Base-by-base conservation (phyloP, 1,140 invertebrate genomes). In the Aphaenogaster rudis region DNA sequence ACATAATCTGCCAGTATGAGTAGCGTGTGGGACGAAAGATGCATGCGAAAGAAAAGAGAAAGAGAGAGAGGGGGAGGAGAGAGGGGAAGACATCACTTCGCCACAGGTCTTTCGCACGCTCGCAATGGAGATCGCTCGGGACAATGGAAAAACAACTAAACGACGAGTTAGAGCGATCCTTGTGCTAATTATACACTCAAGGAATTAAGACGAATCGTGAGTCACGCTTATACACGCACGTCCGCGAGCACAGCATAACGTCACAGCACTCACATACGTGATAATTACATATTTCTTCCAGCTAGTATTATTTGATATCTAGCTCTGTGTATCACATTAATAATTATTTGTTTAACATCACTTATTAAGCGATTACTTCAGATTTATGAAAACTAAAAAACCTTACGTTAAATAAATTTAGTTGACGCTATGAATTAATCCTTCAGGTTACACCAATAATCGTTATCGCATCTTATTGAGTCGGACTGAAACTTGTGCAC, bases 181-280 rank as follows among this genome's bases (percentile, higher is more conserved):
- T 33, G 42, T 36, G 28, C 28, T 76, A 84, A 84, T 84, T 84
- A 76, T 76, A 74, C 42, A 11, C 80, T 72, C 28, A 33, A 39
- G n/a, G n/a, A 48, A 61, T 61, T 48, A 74, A 63, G 79, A 71
- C 59, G 80, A 71, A 74, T 61, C 13, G 17, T 76, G 69, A 84
- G 42, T 84, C 54, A 59, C 11, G 17, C 3, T 33, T 59, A 8
- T 15, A 45, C 52, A 59, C 64, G 39, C 64, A 28, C 11, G 1
- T n/a, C 15, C 48, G 11, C 6, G 5, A 17, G 15, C 66, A 15
- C 21, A 21, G 4, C 15, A 8, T 39, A 64, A 64, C 61, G 15
- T n/a, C 57, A 61, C 57, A 63, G 17, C 15, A 28, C 52, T n/a
- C 36, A 59, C 36, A 3, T 11, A 48, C 15, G 9, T 6, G 13